These are phyloP conservation scores for Emydoidea blandingii DNA, from an alignment of 2,797 vertebrate genomes.

Conservation along the genomic window DNA sequence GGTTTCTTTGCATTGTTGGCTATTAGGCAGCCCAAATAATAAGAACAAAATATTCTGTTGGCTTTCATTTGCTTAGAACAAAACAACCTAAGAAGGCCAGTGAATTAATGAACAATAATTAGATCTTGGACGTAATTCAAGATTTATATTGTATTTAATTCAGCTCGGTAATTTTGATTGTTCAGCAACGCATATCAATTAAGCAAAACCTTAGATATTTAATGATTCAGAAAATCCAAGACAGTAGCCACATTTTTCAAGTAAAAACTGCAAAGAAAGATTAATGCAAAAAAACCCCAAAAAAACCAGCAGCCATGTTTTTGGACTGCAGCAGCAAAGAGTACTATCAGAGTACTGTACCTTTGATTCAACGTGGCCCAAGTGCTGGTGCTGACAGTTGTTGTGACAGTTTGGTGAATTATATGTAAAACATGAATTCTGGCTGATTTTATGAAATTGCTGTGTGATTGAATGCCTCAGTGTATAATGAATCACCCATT, in stretches of 20 bases:
- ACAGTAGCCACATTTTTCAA: not conserved
- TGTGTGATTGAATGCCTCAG: not conserved
- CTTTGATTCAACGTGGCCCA: not conserved
- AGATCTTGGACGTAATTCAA: not conserved
- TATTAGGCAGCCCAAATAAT: not conserved
- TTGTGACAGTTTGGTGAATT: not conserved
- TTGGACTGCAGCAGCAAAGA: not conserved
- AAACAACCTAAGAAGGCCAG: not conserved
- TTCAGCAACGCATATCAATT: no score
- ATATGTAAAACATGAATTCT: not conserved
- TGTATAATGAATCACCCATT: not conserved
- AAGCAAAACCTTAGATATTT: not conserved
- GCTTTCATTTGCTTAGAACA: not conserved
- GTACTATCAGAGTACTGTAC: not conserved
- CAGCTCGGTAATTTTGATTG: not conserved
- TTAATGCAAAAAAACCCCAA: not conserved
- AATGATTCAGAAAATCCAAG: not conserved
- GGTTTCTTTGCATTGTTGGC: not conserved
- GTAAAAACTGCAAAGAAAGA: not conserved
- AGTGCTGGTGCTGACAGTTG: not conserved
- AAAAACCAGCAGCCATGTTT: not conserved
- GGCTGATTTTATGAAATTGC: not conserved
- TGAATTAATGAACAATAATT: constrained; percentile 10
- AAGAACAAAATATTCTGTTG: not conserved
- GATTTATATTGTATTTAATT: not conserved